Conservation (phyloP, 92 coral and sea anemone genomes). For the Micromussa lordhowensis region DNA sequence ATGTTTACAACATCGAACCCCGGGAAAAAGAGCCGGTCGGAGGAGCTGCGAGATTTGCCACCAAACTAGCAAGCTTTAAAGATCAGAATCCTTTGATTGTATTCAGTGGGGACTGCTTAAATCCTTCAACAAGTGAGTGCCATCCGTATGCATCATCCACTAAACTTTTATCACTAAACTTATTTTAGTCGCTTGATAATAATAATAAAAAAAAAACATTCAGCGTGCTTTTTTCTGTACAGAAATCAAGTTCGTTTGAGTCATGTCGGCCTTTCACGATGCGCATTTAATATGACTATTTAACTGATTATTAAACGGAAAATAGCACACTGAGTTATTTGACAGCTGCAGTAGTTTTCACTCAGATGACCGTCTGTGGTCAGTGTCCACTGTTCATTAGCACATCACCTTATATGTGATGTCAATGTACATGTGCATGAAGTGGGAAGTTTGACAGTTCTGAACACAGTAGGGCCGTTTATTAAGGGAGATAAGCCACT, state of each 20-base stretch:
- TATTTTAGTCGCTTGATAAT: no score
- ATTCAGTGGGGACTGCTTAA: constrained; percentile 97
- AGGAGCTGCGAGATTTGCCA: constrained; percentile 98
- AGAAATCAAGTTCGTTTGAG: background rate
- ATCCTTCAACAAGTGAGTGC: constrained; percentile 97
- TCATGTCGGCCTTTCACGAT: background rate
- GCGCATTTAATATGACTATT: background rate
- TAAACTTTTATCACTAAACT: no score
- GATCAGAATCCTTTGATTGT: constrained; percentile 83
- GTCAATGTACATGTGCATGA: background rate
- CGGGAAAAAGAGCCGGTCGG: constrained; percentile 97
- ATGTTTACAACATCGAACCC: constrained; percentile 97
- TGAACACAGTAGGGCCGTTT: no score
- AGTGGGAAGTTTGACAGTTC: background rate
- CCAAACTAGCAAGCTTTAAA: constrained; percentile 85
- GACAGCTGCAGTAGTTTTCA: background rate
- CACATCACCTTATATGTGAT: background rate
- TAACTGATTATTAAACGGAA: background rate
- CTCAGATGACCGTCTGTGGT: background rate
- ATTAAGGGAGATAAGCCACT: no score
- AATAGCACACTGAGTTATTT: background rate
- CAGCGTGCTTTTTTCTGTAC: no score
- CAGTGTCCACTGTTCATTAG: background rate
- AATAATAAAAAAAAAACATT: no score
- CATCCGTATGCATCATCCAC: no score